These are phyloP conservation scores for Hybognathus amarus DNA, from an alignment of 2,797 vertebrate species.

Conservation along the genomic window DNA sequence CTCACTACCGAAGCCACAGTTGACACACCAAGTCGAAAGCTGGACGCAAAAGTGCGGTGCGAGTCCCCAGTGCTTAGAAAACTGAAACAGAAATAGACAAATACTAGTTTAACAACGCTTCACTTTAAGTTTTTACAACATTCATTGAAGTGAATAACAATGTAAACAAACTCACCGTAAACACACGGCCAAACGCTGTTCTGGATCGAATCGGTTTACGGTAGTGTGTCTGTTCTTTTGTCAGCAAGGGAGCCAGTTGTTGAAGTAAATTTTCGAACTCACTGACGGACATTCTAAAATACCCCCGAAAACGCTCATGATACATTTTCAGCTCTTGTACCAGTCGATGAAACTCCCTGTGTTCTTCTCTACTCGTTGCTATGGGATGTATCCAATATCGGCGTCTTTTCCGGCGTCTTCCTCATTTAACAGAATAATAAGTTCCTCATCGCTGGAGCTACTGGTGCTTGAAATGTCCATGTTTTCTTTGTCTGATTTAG, in stretches of 20 bases:
- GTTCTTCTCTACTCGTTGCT: neutral
- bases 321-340: neutral
- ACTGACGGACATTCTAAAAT: conserved; percentile 12
- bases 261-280: neutral
- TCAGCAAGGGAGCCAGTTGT: neutral
- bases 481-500: neutral
- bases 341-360: neutral
- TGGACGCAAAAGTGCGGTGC: too few relatives aligned
- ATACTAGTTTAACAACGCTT: too few relatives aligned
- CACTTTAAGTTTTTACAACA: too few relatives aligned
- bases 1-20: neutral
- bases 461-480: neutral
- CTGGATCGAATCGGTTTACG: neutral
- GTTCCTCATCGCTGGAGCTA: neutral
- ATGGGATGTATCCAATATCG: neutral
- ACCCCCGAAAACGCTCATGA: neutral
- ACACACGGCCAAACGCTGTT: neutral
- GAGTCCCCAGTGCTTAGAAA: too few relatives aligned
- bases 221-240: neutral
- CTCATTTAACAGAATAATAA: neutral
- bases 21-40: neutral
- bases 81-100: too few relatives aligned
- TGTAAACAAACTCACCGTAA: neutral
- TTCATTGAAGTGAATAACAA: too few relatives aligned
- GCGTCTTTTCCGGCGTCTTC: neutral